These are phyloP conservation scores for Phengaris alcon DNA, from an alignment of 2,888 invertebrate species.

Conservation along the genomic window DNA sequence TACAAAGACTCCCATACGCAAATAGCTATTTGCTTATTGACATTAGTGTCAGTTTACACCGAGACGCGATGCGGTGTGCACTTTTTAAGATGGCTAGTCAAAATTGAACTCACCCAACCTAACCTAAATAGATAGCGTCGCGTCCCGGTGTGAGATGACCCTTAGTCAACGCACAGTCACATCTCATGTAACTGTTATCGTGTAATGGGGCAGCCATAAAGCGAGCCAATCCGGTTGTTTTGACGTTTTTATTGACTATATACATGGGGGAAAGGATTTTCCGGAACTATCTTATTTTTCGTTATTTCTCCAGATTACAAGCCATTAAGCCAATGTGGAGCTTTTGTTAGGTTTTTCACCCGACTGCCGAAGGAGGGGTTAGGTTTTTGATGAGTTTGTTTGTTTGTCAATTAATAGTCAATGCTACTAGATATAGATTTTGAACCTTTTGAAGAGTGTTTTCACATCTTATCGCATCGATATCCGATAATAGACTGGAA, in stretches of 20 bases:
- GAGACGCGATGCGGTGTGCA: too few relatives aligned
- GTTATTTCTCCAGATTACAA: slow-evolving; percentile 9
- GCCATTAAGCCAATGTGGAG: slow-evolving; percentile 2
- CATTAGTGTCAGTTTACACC: too few relatives aligned
- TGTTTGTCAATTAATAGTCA: not conserved
- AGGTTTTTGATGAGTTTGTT: not conserved
- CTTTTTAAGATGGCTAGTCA: too few relatives aligned
- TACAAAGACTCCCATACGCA: too few relatives aligned
- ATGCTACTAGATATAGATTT: too few relatives aligned
- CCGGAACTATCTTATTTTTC: slow-evolving; percentile 1
- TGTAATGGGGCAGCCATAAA: slow-evolving; percentile 1
- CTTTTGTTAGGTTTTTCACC: not conserved
- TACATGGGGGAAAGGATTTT: not conserved
- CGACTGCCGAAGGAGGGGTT: not conserved
- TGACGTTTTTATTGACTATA: slow-evolving; percentile 25
- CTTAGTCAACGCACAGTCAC: not conserved
- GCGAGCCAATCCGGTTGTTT: slow-evolving; percentile 20
- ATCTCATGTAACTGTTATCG: not conserved
- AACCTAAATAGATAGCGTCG: too few relatives aligned
- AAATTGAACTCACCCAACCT: too few relatives aligned
- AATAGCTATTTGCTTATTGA: too few relatives aligned
- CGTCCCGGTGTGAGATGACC: too few relatives aligned
- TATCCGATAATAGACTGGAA: too few relatives aligned
- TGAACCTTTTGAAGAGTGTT: too few relatives aligned
- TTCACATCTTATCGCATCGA: too few relatives aligned